Percentiles rank a stretch among this genome's conserved stretches.
These are phyloP conservation scores for Amaurobius ferox DNA, from an alignment of 2,888 invertebrate genomes.

Conservation along the genomic window DNA sequence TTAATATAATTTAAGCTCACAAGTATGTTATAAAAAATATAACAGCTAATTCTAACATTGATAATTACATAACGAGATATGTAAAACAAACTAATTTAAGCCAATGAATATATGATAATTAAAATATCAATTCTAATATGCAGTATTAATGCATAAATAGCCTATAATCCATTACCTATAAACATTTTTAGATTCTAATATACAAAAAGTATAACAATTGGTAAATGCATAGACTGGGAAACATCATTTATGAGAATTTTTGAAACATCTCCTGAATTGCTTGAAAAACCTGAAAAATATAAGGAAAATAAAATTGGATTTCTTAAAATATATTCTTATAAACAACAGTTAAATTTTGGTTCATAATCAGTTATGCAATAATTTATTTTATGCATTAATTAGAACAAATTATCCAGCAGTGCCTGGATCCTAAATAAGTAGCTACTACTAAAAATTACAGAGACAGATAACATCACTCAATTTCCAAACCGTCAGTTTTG, in stretches of 20 bases:
- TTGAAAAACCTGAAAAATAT: conserved; percentile 33
- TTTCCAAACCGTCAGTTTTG: too few species aligned
- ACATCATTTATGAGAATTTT: conserved; percentile 16
- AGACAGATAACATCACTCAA: too few species aligned
- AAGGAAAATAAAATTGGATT: too few species aligned
- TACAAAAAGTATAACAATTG: background rate
- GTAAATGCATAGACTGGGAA: background rate
- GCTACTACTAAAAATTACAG: too few species aligned
- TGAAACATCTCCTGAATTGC: conserved; percentile 21
- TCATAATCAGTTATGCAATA: too few species aligned
- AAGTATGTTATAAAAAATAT: background rate
- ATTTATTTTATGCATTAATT: too few species aligned
- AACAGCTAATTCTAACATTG: background rate
- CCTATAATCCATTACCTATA: background rate
- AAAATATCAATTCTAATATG: background rate
- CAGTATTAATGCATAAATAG: background rate
- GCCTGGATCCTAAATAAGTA: too few species aligned
- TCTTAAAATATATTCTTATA: too few species aligned
- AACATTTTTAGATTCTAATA: background rate
- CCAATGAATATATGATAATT: background rate
- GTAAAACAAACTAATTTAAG: background rate
- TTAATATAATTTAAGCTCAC: too few species aligned
- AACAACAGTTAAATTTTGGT: too few species aligned
- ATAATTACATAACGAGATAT: background rate
- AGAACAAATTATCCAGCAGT: too few species aligned